phyloP scores from a whole-genome alignment of 2,113 vertebrate species.

The Caranx ignobilis region DNA sequence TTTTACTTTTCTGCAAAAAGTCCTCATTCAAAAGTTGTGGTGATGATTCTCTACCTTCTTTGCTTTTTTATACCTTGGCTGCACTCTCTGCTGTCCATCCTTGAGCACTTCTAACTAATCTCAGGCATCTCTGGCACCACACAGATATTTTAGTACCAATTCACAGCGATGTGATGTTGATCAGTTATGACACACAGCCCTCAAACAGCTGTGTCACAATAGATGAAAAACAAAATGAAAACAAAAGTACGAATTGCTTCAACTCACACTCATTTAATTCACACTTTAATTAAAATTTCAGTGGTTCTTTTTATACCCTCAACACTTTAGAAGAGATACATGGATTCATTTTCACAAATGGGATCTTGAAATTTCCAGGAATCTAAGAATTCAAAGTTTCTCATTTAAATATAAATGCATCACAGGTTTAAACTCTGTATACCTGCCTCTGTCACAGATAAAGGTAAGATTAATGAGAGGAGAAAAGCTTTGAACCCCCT shows the following conservation, averaged over 20 bases:
- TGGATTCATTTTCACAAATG: neutral
- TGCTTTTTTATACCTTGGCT: neutral
- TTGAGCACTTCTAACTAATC: constrained; percentile 15
- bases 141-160: constrained; percentile 5
- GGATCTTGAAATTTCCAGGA: neutral
- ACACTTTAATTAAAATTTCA: neutral
- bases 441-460: neutral
- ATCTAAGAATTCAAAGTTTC: neutral
- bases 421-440: too few relatives aligned
- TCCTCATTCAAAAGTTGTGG: neutral
- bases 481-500: neutral
- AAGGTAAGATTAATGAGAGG: neutral
- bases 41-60: neutral
- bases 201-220: neutral
- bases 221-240: neutral
- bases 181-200: constrained; percentile 3
- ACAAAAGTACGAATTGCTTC: neutral
- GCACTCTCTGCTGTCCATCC: constrained; percentile 9
- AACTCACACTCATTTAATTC: neutral
- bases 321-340: neutral
- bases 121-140: neutral
- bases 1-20: neutral
- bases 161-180: constrained; percentile 10
- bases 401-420: neutral
- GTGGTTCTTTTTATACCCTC: neutral